Evolutionary conservation across 2,797 vertebrate genomes (phyloP).

Genomic region (Chelon auratus): DNA sequence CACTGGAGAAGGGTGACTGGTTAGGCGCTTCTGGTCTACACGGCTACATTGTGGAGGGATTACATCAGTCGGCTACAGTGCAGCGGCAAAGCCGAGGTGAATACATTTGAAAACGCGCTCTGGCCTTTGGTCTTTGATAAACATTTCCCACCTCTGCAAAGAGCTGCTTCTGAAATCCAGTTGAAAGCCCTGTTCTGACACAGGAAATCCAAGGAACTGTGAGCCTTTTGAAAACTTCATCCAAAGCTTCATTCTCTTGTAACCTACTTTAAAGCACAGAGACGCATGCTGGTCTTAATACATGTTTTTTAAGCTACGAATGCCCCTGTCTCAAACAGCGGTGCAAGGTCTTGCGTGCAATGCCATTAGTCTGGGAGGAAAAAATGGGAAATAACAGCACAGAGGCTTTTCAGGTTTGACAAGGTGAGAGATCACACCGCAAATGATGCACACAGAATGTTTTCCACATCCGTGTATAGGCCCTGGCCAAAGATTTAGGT

Average conservation of each 20-base stretch:
- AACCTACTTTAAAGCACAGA: no score
- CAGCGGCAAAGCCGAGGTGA: constrained; percentile 26
- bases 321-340: not conserved
- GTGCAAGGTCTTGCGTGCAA: not conserved
- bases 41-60: constrained; percentile 10
- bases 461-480: not conserved
- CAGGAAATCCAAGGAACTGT: not conserved
- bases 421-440: constrained; percentile 12
- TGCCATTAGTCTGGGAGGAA: not conserved
- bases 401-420: not conserved
- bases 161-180: constrained; percentile 16
- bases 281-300: not conserved
- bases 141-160: constrained; percentile 15
- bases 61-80: constrained; percentile 2
- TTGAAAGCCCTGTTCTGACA: constrained; percentile 15
- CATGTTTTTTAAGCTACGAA: not conserved
- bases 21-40: constrained; percentile 22
- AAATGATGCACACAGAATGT: not conserved
- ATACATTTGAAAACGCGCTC: constrained; percentile 28
- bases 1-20: not conserved
- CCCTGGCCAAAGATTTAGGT: not conserved
- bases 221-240: not conserved
- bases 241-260: not conserved
- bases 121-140: constrained; percentile 31
- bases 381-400: not conserved